These are phyloP conservation scores for Heteropelma amictum DNA, from an alignment of 2,888 invertebrate species.

Conservation along the genomic window DNA sequence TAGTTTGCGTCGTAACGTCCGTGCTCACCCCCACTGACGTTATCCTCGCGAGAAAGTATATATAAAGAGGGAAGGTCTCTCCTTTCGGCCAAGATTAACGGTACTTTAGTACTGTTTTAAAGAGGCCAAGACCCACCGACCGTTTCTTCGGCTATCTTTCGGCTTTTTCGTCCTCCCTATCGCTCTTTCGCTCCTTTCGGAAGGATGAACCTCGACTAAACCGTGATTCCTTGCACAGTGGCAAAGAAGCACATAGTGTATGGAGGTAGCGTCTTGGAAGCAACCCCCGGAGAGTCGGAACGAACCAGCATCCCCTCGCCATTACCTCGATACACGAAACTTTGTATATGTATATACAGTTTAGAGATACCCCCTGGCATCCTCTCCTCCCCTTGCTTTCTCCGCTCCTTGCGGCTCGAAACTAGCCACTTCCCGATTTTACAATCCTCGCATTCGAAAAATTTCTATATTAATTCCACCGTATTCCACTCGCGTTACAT, in stretches of 20 bases:
- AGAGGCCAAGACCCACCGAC: slow-evolving; percentile 61
- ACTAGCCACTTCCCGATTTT: slow-evolving; percentile 43
- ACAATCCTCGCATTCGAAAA: slow-evolving; percentile 25
- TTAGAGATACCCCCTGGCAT: slow-evolving; percentile 52
- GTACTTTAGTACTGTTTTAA: slow-evolving; percentile 77
- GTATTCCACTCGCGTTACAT: too few species aligned
- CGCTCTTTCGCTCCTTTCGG: slow-evolving; percentile 30
- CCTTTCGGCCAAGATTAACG: slow-evolving; percentile 75
- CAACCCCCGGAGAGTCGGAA: slow-evolving; percentile 52
- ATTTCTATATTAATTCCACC: too few species aligned
- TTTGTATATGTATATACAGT: slow-evolving; percentile 67
- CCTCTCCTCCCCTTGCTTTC: background rate
- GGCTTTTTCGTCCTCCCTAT: slow-evolving; percentile 36
- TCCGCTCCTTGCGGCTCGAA: slow-evolving; percentile 20
- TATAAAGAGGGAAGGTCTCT: slow-evolving; percentile 55
- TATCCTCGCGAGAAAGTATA: slow-evolving; percentile 61
- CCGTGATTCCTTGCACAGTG: slow-evolving; percentile 30
- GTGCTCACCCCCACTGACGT: slow-evolving; percentile 25
- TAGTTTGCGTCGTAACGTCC: slow-evolving; percentile 73
- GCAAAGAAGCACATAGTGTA: slow-evolving; percentile 16
- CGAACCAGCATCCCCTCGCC: slow-evolving; percentile 56
- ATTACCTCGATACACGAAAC: slow-evolving; percentile 57
- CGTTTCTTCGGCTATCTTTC: slow-evolving; percentile 55
- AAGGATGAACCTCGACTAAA: slow-evolving; percentile 47
- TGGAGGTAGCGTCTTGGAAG: slow-evolving; percentile 41